Conservation (phyloP, 2,113 vertebrate species). For the Brachyistius frenatus region DNA sequence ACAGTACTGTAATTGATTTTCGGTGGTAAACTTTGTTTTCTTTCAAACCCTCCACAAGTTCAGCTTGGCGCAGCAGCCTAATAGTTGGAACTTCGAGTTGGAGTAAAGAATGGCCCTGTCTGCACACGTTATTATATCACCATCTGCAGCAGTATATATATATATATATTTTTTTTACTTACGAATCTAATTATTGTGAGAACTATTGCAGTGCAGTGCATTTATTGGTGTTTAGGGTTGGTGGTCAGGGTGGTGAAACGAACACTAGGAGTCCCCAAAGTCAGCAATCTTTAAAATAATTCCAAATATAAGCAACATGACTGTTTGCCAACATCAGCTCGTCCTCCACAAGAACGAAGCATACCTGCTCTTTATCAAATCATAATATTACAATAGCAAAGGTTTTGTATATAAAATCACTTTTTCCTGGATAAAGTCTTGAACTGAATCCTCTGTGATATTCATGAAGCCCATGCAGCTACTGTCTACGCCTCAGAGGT, state of each 20-base stretch:
- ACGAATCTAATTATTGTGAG: no score
- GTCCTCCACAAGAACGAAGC: not conserved
- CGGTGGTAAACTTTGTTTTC: no score
- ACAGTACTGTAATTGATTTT: no score
- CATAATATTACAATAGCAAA: constrained; percentile 26
- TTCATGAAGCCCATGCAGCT: not conserved
- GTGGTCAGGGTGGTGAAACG: not conserved
- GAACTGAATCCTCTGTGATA: constrained; percentile 16
- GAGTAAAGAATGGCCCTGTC: no score
- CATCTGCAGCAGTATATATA: no score
- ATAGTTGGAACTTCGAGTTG: no score
- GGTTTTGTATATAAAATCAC: constrained; percentile 27
- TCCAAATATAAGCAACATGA: no score
- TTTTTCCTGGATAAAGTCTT: constrained; percentile 13
- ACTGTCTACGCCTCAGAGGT: constrained; percentile 18
- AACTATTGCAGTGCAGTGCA: not conserved
- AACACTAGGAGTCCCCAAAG: not conserved
- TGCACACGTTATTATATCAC: no score
- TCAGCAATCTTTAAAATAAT: not conserved
- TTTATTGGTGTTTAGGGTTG: not conserved
- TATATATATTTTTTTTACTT: not conserved
- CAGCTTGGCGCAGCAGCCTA: no score
- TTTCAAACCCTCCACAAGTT: no score
- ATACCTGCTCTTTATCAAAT: constrained; percentile 35
- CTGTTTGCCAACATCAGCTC: no score